phyloP scores from a whole-genome alignment of 2,888 invertebrate species.

The Hipparchia sbordonii region DNA sequence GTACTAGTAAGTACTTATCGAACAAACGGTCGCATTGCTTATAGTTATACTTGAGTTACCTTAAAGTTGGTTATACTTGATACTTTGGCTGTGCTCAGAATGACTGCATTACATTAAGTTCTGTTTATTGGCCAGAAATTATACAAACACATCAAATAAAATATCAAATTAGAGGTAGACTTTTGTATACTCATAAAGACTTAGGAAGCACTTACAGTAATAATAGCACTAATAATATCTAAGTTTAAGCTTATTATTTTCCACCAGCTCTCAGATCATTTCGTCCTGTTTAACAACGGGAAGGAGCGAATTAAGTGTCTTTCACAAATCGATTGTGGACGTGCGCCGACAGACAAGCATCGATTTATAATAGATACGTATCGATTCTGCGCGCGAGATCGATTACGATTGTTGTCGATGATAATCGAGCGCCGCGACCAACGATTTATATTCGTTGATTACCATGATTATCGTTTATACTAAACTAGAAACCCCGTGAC shows the following conservation, averaged over 20 bases:
- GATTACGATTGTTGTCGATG: conserved; percentile 42
- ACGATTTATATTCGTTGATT: conserved; percentile 33
- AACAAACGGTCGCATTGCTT: too few species aligned
- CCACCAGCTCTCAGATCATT: conserved; percentile 46
- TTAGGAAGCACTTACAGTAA: too few species aligned
- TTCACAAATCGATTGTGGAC: conserved; percentile 65
- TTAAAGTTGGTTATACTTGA: too few species aligned
- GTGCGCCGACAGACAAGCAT: conserved; percentile 52
- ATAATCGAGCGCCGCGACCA: conserved; percentile 33
- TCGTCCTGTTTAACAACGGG: conserved; percentile 67
- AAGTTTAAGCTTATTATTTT: not conserved
- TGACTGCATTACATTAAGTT: too few species aligned
- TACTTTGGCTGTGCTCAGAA: too few species aligned
- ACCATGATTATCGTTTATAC: conserved; percentile 30
- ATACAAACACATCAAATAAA: too few species aligned
- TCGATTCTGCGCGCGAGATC: conserved; percentile 48
- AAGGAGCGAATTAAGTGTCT: conserved; percentile 65
- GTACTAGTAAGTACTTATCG: too few species aligned
- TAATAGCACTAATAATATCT: too few species aligned
- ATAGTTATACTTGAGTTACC: too few species aligned
- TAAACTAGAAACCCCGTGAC: not conserved
- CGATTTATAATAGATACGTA: conserved; percentile 48
- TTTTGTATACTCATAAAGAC: too few species aligned
- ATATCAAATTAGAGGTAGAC: too few species aligned
- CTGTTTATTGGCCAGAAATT: too few species aligned